Percentiles rank a stretch among this genome's conserved stretches.
These are phyloP conservation scores for Tyrophagus putrescentiae DNA, from an alignment of 1,140 invertebrate genomes.

Conservation along the genomic window DNA sequence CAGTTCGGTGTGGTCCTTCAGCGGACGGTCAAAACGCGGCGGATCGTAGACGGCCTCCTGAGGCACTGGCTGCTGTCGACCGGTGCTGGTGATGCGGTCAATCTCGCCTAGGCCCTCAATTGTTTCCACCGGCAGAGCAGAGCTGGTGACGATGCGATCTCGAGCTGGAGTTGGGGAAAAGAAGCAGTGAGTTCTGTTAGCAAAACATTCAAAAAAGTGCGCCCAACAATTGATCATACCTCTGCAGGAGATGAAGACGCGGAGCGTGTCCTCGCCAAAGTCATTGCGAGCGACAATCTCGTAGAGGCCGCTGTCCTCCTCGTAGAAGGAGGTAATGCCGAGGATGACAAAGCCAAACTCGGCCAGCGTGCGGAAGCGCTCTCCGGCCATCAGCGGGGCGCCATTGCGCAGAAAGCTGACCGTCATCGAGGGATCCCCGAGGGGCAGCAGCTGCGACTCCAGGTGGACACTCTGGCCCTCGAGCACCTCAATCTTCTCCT, in stretches of 20 bases:
- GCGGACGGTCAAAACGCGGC: slow-evolving; percentile 73
- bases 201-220: background rate
- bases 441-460: slow-evolving; percentile 49
- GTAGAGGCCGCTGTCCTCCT: slow-evolving; percentile 68
- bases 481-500: slow-evolving; percentile 30
- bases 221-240: background rate
- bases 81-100: background rate
- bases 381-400: slow-evolving; percentile 60
- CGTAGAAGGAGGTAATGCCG: slow-evolving; percentile 69
- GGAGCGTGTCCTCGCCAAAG: background rate
- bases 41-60: slow-evolving; percentile 59
- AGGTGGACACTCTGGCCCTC: slow-evolving; percentile 90
- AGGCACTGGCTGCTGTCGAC: slow-evolving; percentile 45
- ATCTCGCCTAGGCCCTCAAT: background rate
- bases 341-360: slow-evolving; percentile 83
- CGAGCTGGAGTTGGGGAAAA: background rate
- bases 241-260: background rate
- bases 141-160: background rate
- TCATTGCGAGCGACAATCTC: slow-evolving; percentile 61
- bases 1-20: slow-evolving; percentile 64
- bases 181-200: background rate
- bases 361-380: slow-evolving; percentile 63
- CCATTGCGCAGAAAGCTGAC: slow-evolving; percentile 98
- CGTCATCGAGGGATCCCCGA: slow-evolving; percentile 78
- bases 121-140: background rate